These are phyloP conservation scores for Bubo scandiacus DNA, from an alignment of 2,113 vertebrate genomes.

Conservation along the genomic window DNA sequence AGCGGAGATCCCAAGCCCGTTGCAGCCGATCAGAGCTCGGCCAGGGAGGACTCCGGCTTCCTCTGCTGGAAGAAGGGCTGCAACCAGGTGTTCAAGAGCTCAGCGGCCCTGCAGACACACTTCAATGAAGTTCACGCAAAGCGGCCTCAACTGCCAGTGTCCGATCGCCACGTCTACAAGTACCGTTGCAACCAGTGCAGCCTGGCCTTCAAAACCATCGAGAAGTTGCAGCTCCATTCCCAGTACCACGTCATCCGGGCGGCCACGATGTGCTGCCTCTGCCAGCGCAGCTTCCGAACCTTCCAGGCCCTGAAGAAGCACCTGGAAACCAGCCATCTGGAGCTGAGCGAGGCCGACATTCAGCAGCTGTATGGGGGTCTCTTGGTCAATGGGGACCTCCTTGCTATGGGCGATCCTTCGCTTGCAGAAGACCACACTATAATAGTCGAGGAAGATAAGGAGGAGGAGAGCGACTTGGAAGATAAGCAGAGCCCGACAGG, in stretches of 20 bases:
- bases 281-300: slow-evolving; percentile 96
- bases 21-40: slow-evolving; percentile 77
- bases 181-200: slow-evolving; percentile 99
- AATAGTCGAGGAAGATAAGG: slow-evolving; percentile 95
- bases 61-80: slow-evolving; percentile 99
- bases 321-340: slow-evolving; percentile 95
- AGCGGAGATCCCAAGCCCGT: slow-evolving; percentile 78
- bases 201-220: slow-evolving; percentile 96
- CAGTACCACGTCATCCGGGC: slow-evolving; percentile 98
- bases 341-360: slow-evolving; percentile 95
- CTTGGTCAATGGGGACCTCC: slow-evolving; percentile 93
- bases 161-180: slow-evolving; percentile 97
- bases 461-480: slow-evolving; percentile 95
- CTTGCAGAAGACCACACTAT: slow-evolving; percentile 91
- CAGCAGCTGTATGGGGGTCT: slow-evolving; percentile 97
- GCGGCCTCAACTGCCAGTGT: slow-evolving; percentile 94
- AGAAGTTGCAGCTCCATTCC: slow-evolving; percentile 96
- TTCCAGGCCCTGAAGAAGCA: slow-evolving; percentile 97
- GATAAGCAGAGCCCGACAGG: slow-evolving; percentile 97
- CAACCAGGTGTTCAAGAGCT: slow-evolving; percentile 96
- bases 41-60: slow-evolving; percentile 89
- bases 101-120: slow-evolving; percentile 92
- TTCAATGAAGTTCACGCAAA: slow-evolving; percentile 96
- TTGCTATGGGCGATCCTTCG: slow-evolving; percentile 89
- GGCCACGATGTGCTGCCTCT: slow-evolving; percentile 98